These are phyloP conservation scores for Trichogramma pretiosum DNA, from an alignment of 1,140 invertebrate species.

Conservation along the genomic window DNA sequence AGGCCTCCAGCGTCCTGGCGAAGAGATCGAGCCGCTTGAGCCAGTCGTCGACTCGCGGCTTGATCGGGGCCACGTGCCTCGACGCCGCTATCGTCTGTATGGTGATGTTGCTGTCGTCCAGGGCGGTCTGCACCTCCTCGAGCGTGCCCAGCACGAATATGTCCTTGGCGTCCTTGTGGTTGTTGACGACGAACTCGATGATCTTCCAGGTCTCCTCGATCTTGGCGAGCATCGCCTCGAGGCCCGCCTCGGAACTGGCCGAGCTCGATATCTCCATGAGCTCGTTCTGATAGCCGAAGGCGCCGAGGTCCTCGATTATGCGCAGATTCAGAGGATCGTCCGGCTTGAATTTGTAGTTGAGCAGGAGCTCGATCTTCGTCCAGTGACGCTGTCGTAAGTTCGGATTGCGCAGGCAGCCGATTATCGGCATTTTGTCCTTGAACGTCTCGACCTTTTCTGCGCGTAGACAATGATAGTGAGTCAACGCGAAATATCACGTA, in stretches of 20 bases:
- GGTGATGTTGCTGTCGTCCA: constrained; percentile 81
- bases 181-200: constrained; percentile 66
- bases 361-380: constrained; percentile 66
- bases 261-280: constrained; percentile 74
- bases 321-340: constrained; percentile 56
- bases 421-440: constrained; percentile 66
- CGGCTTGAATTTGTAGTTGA: constrained; percentile 62
- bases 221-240: constrained; percentile 71
- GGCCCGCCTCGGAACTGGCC: constrained; percentile 73
- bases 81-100: constrained; percentile 78
- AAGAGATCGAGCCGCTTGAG: constrained; percentile 63
- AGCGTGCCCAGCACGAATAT: constrained; percentile 71
- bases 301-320: constrained; percentile 60
- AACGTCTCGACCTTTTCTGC: constrained; percentile 64
- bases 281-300: constrained; percentile 61
- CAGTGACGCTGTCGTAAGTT: constrained; percentile 69
- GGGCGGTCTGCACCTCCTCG: constrained; percentile 70
- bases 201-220: constrained; percentile 75
- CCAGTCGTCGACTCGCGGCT: constrained; percentile 73
- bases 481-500: background rate
- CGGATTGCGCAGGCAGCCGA: constrained; percentile 67
- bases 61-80: constrained; percentile 73
- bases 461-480: background rate
- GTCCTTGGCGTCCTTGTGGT: constrained; percentile 72
- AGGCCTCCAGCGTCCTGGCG: constrained; percentile 69